A percentile compares a stretch with the other conserved stretches of the same genome.
Evolutionary conservation across 2,113 vertebrate genomes (phyloP).

Genomic region (Caloenas nicobarica): DNA sequence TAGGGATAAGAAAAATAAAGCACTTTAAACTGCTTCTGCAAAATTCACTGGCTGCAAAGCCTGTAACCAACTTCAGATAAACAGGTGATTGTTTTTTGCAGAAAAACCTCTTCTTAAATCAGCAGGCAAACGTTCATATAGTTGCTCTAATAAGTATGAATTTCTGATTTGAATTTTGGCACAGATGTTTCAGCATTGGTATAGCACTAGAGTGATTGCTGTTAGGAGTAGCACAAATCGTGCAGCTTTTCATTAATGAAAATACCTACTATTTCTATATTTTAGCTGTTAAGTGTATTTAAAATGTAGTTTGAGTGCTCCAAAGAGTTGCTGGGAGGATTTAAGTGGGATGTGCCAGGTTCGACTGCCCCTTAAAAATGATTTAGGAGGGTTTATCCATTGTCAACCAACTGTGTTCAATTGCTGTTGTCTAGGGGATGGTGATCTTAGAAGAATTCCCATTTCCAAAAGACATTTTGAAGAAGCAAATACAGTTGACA

Average conservation of each 20-base stretch:
- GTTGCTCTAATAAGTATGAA: background rate
- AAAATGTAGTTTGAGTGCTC: background rate
- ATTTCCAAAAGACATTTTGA: slow-evolving; percentile 82
- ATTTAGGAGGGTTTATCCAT: slow-evolving; percentile 48
- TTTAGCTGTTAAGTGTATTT: background rate
- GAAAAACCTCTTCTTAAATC: background rate
- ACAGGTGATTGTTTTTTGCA: background rate
- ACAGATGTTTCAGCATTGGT: background rate
- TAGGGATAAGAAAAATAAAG: background rate
- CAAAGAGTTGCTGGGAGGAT: background rate
- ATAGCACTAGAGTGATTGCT: background rate
- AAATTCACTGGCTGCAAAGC: background rate
- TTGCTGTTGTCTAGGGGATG: slow-evolving; percentile 79
- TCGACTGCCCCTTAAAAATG: slow-evolving; percentile 19
- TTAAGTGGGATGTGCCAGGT: background rate
- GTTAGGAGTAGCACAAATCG: background rate
- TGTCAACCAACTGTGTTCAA: slow-evolving; percentile 65
- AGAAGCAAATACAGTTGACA: slow-evolving; percentile 81
- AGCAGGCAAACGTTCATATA: background rate
- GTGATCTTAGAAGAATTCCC: slow-evolving; percentile 87
- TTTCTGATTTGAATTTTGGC: slow-evolving; percentile 27
- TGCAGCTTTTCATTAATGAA: background rate
- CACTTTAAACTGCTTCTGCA: background rate
- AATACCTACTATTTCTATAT: background rate
- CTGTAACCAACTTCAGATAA: background rate